These are phyloP conservation scores for Drosophila birchii DNA, from an alignment of 2,888 invertebrate genomes.

Conservation along the genomic window DNA sequence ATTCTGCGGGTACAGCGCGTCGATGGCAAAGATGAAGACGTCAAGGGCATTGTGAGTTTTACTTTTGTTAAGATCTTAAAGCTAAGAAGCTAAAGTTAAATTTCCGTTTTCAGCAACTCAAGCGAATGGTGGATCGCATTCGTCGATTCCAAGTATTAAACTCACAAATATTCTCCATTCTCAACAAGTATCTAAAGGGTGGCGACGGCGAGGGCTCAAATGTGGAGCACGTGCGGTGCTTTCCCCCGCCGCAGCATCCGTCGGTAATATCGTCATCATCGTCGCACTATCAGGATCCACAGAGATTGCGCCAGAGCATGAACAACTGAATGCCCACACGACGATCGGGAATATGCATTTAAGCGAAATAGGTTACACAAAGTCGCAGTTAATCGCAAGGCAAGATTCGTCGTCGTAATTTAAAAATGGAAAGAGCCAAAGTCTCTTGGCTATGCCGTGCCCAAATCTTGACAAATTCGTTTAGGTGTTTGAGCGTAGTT, in stretches of 20 bases:
- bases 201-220: slow-evolving; percentile 93
- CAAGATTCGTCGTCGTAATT: not conserved
- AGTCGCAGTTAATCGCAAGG: slow-evolving; percentile 46
- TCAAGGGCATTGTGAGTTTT: slow-evolving; percentile 95
- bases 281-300: slow-evolving; percentile 87
- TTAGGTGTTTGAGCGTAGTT: slow-evolving; percentile 1
- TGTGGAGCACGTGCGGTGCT: slow-evolving; percentile 98
- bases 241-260: slow-evolving; percentile 96
- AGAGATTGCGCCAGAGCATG: slow-evolving; percentile 86
- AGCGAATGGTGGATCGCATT: slow-evolving; percentile 98
- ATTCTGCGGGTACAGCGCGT: slow-evolving; percentile 97
- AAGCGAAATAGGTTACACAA: slow-evolving; percentile 50
- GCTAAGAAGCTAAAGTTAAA: not conserved
- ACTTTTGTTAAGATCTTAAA: not conserved
- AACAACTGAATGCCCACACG: slow-evolving; percentile 72
- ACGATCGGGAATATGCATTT: slow-evolving; percentile 47
- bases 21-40: slow-evolving; percentile 97
- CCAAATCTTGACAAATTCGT: slow-evolving; percentile 22
- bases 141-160: slow-evolving; percentile 98
- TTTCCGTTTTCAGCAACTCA: slow-evolving; percentile 89
- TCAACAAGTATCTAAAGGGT: slow-evolving; percentile 96
- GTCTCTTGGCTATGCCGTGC: slow-evolving; percentile 5
- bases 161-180: slow-evolving; percentile 97
- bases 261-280: slow-evolving; percentile 86
- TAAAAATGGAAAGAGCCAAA: slow-evolving; percentile 11